Conservation (phyloP, 2,888 invertebrate genomes). For the Myathropa florea region DNA sequence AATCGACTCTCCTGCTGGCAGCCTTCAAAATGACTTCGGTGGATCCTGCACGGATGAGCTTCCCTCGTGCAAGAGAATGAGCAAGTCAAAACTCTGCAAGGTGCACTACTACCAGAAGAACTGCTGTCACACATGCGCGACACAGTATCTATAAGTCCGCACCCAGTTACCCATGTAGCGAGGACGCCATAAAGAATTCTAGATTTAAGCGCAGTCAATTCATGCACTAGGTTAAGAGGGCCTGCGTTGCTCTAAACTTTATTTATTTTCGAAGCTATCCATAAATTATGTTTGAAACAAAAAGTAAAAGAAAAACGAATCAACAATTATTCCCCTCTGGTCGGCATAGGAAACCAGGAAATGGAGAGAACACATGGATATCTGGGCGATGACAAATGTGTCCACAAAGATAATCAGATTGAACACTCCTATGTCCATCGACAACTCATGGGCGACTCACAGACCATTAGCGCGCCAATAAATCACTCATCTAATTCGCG, state of each 20-base stretch:
- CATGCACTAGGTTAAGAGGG: conserved; percentile 17
- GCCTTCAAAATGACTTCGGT: conserved; percentile 72
- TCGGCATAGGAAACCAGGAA: not conserved
- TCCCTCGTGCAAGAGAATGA: conserved; percentile 89
- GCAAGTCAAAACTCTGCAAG: conserved; percentile 91
- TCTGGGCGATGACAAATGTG: conserved; percentile 55
- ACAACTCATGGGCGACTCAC: conserved; percentile 36
- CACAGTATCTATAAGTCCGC: conserved; percentile 44
- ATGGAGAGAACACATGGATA: not conserved
- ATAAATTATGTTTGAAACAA: not conserved
- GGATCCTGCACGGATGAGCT: conserved; percentile 84
- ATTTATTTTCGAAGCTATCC: conserved; percentile 38
- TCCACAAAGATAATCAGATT: conserved; percentile 53
- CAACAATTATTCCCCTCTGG: not conserved
- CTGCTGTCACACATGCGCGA: conserved; percentile 87
- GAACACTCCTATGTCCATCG: conserved; percentile 4
- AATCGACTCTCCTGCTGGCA: conserved; percentile 43
- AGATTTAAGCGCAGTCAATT: conserved; percentile 15
- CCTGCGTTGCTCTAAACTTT: conserved; percentile 18
- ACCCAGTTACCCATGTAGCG: not conserved
- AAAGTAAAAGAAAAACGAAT: not conserved
- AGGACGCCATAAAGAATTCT: conserved; percentile 28
- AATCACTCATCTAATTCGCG: conserved; percentile 63
- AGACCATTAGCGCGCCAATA: conserved; percentile 48
- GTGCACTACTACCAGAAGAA: conserved; percentile 90